These are phyloP conservation scores for Eulemur rubriventer DNA, from an alignment of 2,797 vertebrate genomes.

Conservation along the genomic window DNA sequence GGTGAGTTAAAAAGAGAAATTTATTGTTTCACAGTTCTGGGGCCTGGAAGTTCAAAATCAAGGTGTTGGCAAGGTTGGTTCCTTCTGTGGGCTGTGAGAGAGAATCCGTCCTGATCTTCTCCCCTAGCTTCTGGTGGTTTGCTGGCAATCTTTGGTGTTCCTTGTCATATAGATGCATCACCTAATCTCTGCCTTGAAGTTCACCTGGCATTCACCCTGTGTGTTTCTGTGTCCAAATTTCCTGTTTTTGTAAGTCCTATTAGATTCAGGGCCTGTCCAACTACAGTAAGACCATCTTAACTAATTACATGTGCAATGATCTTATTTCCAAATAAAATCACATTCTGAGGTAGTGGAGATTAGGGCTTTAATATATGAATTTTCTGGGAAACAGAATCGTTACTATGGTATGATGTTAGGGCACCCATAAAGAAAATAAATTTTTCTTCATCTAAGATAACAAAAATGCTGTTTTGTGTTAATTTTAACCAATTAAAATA, in stretches of 20 bases:
- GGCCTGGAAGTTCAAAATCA: not conserved
- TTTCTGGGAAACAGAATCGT: not conserved
- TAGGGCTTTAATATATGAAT: not conserved
- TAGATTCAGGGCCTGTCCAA: not conserved
- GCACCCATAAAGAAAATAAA: not conserved
- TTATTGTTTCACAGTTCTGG: not conserved
- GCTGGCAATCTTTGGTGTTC: not conserved
- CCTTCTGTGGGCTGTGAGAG: not conserved
- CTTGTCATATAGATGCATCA: not conserved
- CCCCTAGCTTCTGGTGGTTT: not conserved
- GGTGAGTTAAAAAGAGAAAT: not conserved
- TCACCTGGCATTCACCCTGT: not conserved
- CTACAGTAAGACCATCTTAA: not conserved
- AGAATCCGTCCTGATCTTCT: not conserved
- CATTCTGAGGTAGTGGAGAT: not conserved
- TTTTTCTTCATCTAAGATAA: not conserved
- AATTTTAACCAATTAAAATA: not conserved
- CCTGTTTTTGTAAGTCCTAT: not conserved
- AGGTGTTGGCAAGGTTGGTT: not conserved
- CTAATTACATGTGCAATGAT: not conserved
- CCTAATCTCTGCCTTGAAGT: not conserved
- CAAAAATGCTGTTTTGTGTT: not conserved
- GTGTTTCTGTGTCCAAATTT: not conserved
- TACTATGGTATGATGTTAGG: not conserved
- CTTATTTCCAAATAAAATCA: not conserved